Evolutionary conservation across 1,140 invertebrate genomes (phyloP), one percentile per base, ranked within the genome.

Genomic region (Calephelis nemesis): DNA sequence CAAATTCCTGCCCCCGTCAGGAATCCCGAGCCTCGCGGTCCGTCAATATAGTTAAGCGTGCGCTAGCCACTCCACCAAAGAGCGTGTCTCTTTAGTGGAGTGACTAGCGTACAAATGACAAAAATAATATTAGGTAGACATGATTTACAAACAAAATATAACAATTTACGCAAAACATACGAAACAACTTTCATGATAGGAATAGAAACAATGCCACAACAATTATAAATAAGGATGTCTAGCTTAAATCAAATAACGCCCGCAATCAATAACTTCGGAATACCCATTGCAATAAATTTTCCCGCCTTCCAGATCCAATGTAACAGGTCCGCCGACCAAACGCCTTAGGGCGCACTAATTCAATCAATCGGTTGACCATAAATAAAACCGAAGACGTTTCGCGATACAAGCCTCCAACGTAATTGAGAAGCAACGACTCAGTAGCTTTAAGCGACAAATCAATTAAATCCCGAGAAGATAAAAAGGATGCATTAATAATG

Each of bases 331-430:
- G 73, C 75, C 75, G 65, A 60, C 67, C 77, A 75, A 83, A 73
- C 83, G 84, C 87, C 86, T 85, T 77, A 72, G 82, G 82, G 84
- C 75, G 81, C 78, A 86, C 84, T 90, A 90, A 89, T 87, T 89
- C 87, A 90, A 90, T 90, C 87, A 88, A 86, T 89, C 84, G 79
- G 78, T 79, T 75, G 81, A 79, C 83, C 85, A 87, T 89, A 89
- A 91, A 91, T 91, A 89, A 83, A 86, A 68, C 72, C 72, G 76
- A 64, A 71, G 84, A 82, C 84, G 84, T 78, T 79, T 69, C 72
- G 78, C 84, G 83, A 87, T 88, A 88, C 76, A 60, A 69, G 77
- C 77, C 75, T 76, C 76, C 74, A 69, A 80, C 84, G 84, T 88
- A 88, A 90, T 88, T 87, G 86, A 86, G 87, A 86, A 85, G 82